Conservation (phyloP, 2,113 vertebrate genomes). For the Odobenus rosmarus region DNA sequence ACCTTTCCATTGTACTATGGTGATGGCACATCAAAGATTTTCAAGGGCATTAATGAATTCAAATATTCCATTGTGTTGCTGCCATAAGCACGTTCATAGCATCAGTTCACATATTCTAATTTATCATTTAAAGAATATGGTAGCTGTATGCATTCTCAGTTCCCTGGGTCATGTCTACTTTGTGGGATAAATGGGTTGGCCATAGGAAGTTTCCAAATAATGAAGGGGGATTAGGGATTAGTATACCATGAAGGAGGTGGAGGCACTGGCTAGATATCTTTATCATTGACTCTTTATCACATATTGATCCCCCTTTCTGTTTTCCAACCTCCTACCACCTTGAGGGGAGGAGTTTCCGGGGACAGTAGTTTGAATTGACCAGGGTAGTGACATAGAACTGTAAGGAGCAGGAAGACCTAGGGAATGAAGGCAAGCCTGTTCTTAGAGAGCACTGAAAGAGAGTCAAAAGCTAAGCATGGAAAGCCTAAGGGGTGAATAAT, state of each 20-base stretch:
- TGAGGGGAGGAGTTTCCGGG: background rate
- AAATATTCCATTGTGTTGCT: background rate
- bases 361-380: background rate
- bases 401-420: background rate
- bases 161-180: background rate
- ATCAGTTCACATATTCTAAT: constrained; percentile 2
- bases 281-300: background rate
- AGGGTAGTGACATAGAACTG: background rate
- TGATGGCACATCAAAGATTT: background rate
- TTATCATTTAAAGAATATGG: constrained; percentile 12
- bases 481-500: constrained; percentile 10
- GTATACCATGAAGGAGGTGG: background rate
- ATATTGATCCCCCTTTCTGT: background rate
- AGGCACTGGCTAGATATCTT: background rate
- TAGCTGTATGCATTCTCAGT: background rate
- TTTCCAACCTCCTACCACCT: background rate
- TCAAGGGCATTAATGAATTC: background rate
- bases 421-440: background rate
- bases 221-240: background rate
- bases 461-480: constrained; percentile 24
- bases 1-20: background rate
- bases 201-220: constrained; percentile 9
- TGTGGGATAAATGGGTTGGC: background rate
- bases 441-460: constrained; percentile 3
- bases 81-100: background rate